A percentile compares a stretch with the other conserved stretches of the same genome.
These are phyloP conservation scores for Cetoscarus ocellatus DNA, from an alignment of 2,797 vertebrate species.

Conservation along the genomic window DNA sequence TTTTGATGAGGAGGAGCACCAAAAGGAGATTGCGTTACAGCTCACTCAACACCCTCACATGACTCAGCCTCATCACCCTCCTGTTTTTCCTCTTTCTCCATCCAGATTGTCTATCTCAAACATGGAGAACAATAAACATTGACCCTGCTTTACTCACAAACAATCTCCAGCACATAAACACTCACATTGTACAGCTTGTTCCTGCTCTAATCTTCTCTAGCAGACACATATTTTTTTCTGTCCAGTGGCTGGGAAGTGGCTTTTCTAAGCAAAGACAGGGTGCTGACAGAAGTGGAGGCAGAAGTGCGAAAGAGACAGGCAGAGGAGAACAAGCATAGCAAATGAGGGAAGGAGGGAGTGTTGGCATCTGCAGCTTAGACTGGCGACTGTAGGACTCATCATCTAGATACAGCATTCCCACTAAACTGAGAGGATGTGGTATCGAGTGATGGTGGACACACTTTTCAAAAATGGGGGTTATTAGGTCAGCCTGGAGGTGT, in stretches of 20 bases:
- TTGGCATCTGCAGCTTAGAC: constrained; percentile 10
- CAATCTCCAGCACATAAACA: constrained; percentile 59
- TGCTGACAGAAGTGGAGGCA: constrained; percentile 77
- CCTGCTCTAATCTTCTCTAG: constrained; percentile 27
- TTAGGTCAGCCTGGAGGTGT: constrained; percentile 42
- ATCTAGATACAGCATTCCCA: constrained; percentile 25
- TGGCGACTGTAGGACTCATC: constrained; percentile 12
- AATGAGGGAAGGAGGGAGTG: neutral
- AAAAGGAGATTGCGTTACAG: constrained; percentile 84
- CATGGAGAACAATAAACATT: constrained; percentile 67
- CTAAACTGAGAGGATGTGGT: constrained; percentile 12
- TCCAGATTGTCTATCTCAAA: constrained; percentile 60
- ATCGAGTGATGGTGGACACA: constrained; percentile 4
- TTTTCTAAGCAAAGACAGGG: constrained; percentile 68
- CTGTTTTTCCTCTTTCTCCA: neutral
- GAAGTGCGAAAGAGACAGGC: constrained; percentile 53
- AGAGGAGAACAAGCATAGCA: constrained; percentile 14
- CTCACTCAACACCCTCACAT: constrained; percentile 68
- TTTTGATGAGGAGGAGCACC: constrained; percentile 84
- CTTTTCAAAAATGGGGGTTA: constrained; percentile 15
- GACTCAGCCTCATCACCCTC: constrained; percentile 25
- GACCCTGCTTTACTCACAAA: constrained; percentile 48
- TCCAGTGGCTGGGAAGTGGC: constrained; percentile 47
- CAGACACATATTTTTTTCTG: constrained; percentile 29
- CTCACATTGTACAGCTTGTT: constrained; percentile 50